Evolutionary conservation across 2,888 invertebrate genomes (phyloP).

Genomic region (Pyralis farinalis): DNA sequence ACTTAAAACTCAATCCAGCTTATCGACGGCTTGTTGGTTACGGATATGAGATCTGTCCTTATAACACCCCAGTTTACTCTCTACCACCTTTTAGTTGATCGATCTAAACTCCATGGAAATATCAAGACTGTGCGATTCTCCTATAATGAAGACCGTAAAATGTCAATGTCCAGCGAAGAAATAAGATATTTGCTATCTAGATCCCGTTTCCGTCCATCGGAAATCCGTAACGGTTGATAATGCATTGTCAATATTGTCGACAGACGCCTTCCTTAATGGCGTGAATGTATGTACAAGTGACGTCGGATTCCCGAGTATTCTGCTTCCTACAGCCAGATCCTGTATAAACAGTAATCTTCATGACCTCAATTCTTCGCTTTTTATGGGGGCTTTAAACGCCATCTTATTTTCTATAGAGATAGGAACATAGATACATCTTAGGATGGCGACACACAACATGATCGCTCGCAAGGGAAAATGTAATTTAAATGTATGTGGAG

Average conservation of each 20-base stretch:
- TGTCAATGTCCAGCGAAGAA: background rate
- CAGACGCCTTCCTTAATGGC: background rate
- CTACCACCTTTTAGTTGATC: no score
- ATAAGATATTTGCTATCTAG: background rate
- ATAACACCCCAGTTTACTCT: no score
- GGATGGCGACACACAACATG: no score
- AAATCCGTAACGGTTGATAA: background rate
- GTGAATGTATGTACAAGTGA: background rate
- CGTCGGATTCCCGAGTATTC: background rate
- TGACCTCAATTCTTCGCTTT: conserved; percentile 8
- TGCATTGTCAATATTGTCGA: background rate
- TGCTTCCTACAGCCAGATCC: background rate
- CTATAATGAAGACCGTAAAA: no score
- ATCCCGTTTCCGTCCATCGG: background rate
- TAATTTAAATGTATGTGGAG: no score
- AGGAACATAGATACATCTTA: background rate
- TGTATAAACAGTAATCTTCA: background rate
- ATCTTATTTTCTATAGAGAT: conserved; percentile 1
- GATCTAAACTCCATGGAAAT: no score
- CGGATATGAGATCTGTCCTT: no score
- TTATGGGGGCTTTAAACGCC: conserved; percentile 10
- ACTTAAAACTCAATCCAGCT: no score
- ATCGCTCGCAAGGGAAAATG: no score
- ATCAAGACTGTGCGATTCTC: no score
- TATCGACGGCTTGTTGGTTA: no score